Evolutionary conservation across 1,140 invertebrate species (phyloP), one percentile per base, ranked within the genome.

Genomic region (Mylabris phalerata): DNA sequence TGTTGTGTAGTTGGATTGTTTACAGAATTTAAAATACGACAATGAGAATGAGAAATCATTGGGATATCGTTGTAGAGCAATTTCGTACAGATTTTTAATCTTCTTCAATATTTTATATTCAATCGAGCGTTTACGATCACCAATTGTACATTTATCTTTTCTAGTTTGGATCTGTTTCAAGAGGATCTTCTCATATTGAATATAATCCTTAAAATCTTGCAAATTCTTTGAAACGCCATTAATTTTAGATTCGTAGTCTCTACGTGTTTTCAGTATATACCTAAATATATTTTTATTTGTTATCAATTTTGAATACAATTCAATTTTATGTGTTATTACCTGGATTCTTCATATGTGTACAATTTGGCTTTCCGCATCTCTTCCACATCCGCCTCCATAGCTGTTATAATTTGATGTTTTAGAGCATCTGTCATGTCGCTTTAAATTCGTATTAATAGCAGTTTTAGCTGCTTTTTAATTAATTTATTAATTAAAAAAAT

Each of bases 1-100:
- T 40, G 55, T 54, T 24, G 57, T 46, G 32, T 55, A 62, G 41
- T 62, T 62, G 38, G 45, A 49, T 48, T 63, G 42, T 55, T 61
- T 68, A 26, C 67, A 63, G 59, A 67, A 70, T 13, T 70, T 65
- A 41, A 65, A 65, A 54, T 65, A 67, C n/a, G 50, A 55, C n/a
- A 67, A 39, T 56, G 48, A 46, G 1, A 70, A 40, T 9, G 62
- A 44, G 13, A 57, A 60, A 56, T 70, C 68, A 50, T 60, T 44
- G 6, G 60, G 44, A 59, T 61, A 70, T 59, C 60, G 46, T 54
- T 64, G 61, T n/a, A 65, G 26, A 3, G 63, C 65, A 24, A 51
- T 65, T 51, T 65, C 62, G 48, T 70, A 70, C 32, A 64, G 45
- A 41, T 59, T 55, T 45, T 59, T 64, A 32, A 69, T 67, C 26